Evolutionary conservation across 2,888 invertebrate species (phyloP), one percentile per base, ranked within the genome.

Genomic region (Baronia brevicornis): DNA sequence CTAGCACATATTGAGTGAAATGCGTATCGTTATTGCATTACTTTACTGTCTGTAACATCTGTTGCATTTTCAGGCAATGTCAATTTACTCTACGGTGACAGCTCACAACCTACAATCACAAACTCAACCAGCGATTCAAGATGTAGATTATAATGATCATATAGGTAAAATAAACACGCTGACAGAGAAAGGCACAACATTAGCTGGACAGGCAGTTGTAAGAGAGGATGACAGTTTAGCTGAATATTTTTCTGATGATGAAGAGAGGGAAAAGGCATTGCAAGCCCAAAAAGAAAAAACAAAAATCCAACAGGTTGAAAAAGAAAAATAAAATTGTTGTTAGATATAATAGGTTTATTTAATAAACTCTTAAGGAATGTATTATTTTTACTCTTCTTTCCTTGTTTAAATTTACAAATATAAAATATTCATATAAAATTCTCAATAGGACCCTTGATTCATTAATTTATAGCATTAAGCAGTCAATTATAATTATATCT

Each of bases 1-100:
- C n/a, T n/a, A n/a, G n/a, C n/a, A n/a, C n/a, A n/a, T n/a, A n/a
- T n/a, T n/a, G n/a, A n/a, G n/a, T n/a, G n/a, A n/a, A n/a, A n/a
- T n/a, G n/a, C n/a, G n/a, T n/a, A n/a, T n/a, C n/a, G n/a, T n/a
- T n/a, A n/a, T n/a, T n/a, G n/a, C n/a, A n/a, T n/a, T n/a, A n/a
- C n/a, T n/a, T n/a, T n/a, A n/a, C n/a, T n/a, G n/a, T n/a, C n/a
- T n/a, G n/a, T n/a, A n/a, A n/a, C n/a, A n/a, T n/a, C n/a, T n/a
- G n/a, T n/a, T n/a, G n/a, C n/a, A 3, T 42, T 78, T 77, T 9
- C 68, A 88, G 88, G 89, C 89, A 1, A 86, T 89, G 87, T 79
- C 87, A 27, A 88, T 88, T 60, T 89, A 88, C 60, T 84, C 86
- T 10, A 84, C 87, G 33, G 85, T 88, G 8, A 66, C 86, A 4